Evolutionary conservation across 2,797 vertebrate species (phyloP).

Genomic region (Coregonus sp.): DNA sequence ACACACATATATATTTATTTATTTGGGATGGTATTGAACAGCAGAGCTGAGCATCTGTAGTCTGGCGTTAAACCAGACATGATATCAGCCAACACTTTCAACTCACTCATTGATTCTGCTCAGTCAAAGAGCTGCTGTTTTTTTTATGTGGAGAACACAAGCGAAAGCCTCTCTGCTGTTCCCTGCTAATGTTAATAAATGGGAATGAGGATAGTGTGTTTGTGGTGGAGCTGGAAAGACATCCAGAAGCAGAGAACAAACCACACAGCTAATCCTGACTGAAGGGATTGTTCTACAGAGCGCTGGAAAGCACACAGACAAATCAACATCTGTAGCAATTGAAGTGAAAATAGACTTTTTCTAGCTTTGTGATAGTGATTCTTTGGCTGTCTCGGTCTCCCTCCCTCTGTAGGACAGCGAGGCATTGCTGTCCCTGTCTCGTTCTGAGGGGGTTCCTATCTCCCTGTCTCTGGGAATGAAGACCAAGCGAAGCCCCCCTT

Average conservation of each 20-base stretch:
- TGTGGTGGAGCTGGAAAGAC: constrained; percentile 33
- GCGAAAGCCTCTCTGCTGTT: background rate
- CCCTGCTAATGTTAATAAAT: constrained; percentile 54
- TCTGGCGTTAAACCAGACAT: constrained; percentile 44
- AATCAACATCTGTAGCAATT: background rate
- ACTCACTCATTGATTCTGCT: background rate
- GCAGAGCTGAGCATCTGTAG: constrained; percentile 14
- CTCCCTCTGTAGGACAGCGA: constrained; percentile 80
- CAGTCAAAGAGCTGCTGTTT: background rate
- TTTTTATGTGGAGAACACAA: background rate
- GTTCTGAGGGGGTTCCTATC: constrained; percentile 78
- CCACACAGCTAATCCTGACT: background rate
- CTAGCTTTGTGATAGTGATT: background rate
- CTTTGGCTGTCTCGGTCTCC: constrained; percentile 6
- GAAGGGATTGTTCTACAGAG: background rate
- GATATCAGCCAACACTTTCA: constrained; percentile 35
- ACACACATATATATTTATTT: background rate
- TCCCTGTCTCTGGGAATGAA: constrained; percentile 80
- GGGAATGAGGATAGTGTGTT: constrained; percentile 44
- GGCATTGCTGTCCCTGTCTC: constrained; percentile 74
- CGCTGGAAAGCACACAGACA: background rate
- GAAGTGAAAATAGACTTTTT: background rate
- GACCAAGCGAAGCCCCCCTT: constrained; percentile 76
- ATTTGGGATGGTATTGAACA: background rate
- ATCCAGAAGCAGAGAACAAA: constrained; percentile 31